Evolutionary conservation across 2,888 invertebrate species (phyloP).

Genomic region (Nomada fucata): DNA sequence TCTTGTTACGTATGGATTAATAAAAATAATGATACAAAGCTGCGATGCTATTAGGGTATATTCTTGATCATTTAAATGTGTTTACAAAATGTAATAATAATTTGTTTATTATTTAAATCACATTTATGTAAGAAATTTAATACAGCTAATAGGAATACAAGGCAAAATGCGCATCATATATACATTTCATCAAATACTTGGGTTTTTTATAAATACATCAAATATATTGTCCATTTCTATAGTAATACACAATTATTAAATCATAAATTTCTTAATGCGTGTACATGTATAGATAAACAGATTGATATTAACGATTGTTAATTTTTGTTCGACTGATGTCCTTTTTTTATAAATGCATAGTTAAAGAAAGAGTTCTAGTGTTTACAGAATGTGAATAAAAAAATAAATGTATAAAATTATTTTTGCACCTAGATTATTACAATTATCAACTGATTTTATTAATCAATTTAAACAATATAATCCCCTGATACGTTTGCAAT

Average conservation of each 20-base stretch:
- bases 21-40: no score
- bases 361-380: background rate
- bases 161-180: background rate
- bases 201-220: background rate
- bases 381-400: conserved; percentile 3
- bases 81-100: background rate
- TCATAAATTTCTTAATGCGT: background rate
- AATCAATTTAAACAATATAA: conserved; percentile 11
- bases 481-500: background rate
- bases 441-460: background rate
- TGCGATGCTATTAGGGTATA: background rate
- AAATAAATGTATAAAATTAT: conserved; percentile 5
- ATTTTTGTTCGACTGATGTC: background rate
- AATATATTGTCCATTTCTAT: background rate
- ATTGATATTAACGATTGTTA: background rate
- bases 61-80: background rate
- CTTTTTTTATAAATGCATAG: conserved; percentile 20
- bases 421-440: conserved; percentile 1
- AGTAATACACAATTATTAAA: background rate
- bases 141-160: background rate
- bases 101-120: conserved; percentile 9
- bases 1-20: no score
- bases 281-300: background rate
- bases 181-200: background rate
- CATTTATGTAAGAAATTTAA: conserved; percentile 13